A percentile compares a stretch with the other conserved stretches of the same genome.
Evolutionary conservation across 2,888 invertebrate species (phyloP).

Genomic region (Andrena bucephala): DNA sequence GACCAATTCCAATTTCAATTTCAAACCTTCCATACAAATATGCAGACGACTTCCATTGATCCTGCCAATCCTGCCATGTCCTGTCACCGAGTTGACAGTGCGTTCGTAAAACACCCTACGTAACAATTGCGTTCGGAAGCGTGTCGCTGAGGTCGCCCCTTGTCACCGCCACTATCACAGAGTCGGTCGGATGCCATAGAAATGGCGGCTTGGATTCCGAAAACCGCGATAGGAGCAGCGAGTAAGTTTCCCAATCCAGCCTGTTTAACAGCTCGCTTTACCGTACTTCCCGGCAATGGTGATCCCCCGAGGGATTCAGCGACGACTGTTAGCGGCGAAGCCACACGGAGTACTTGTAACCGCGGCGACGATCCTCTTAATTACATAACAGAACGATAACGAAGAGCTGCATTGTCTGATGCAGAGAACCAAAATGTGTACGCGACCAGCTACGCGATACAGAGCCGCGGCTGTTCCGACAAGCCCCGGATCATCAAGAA

Average conservation of each 20-base stretch:
- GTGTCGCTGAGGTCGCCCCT: neutral
- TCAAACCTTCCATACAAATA: too few relatives aligned
- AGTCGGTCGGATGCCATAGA: slow-evolving; percentile 32
- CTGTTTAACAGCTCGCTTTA: neutral
- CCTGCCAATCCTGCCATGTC: too few relatives aligned
- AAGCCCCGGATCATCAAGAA: slow-evolving; percentile 75
- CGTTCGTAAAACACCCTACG: slow-evolving; percentile 16
- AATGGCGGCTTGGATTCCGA: slow-evolving; percentile 78
- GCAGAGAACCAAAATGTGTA: slow-evolving; percentile 72
- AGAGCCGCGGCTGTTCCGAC: slow-evolving; percentile 75
- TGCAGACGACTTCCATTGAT: too few relatives aligned
- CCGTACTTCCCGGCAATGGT: neutral
- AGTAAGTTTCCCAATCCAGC: slow-evolving; percentile 70
- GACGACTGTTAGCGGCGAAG: neutral
- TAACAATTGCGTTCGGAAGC: neutral
- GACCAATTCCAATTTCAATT: too few relatives aligned
- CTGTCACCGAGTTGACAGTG: neutral
- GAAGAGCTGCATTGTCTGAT: slow-evolving; percentile 8
- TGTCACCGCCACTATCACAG: slow-evolving; percentile 7
- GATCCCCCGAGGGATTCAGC: neutral
- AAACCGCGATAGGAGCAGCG: slow-evolving; percentile 64
- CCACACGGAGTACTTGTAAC: neutral
- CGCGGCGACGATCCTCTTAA: slow-evolving; percentile 1
- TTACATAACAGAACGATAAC: slow-evolving; percentile 45
- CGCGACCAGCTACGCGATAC: slow-evolving; percentile 64